Conservation (phyloP, 30 jellyfish, hydroid and myxozoan species). For the Aurelia sp. region DNA sequence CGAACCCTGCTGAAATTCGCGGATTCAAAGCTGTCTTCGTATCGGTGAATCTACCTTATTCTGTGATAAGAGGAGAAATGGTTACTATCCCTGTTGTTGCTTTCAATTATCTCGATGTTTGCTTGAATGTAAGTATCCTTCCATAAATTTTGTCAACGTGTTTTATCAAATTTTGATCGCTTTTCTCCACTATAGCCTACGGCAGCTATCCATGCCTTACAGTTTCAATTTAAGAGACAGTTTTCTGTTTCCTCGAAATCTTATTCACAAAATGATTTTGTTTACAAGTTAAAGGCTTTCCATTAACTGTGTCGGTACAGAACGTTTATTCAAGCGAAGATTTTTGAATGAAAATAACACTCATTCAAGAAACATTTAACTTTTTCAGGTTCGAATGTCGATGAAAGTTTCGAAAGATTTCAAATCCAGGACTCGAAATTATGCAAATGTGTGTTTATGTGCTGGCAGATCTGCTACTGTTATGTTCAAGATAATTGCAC, state of each 20-base stretch:
- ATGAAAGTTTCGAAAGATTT: slow-evolving; percentile 66
- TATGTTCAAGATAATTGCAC: slow-evolving; percentile 73
- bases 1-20: slow-evolving; percentile 78
- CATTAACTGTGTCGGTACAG: too few relatives aligned
- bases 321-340: too few relatives aligned
- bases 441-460: slow-evolving; percentile 71
- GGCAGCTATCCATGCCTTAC: too few relatives aligned
- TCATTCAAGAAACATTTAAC: not conserved
- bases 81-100: slow-evolving; percentile 90
- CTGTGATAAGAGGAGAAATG: slow-evolving; percentile 90
- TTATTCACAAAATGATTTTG: too few relatives aligned
- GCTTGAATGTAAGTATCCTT: slow-evolving; percentile 80
- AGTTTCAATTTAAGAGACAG: too few relatives aligned
- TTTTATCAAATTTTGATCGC: too few relatives aligned
- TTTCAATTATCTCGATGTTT: slow-evolving; percentile 78
- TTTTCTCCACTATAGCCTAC: too few relatives aligned
- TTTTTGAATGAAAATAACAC: not conserved
- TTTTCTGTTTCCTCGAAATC: too few relatives aligned
- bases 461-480: slow-evolving; percentile 87
- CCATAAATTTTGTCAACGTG: too few relatives aligned
- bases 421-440: slow-evolving; percentile 48
- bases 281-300: too few relatives aligned
- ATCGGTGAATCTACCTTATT: slow-evolving; percentile 88
- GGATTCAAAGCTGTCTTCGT: slow-evolving; percentile 91
- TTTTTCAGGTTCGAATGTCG: slow-evolving; percentile 67